phyloP scores from a whole-genome alignment of 2,888 invertebrate genomes.

The Orthonevra nobilis region DNA sequence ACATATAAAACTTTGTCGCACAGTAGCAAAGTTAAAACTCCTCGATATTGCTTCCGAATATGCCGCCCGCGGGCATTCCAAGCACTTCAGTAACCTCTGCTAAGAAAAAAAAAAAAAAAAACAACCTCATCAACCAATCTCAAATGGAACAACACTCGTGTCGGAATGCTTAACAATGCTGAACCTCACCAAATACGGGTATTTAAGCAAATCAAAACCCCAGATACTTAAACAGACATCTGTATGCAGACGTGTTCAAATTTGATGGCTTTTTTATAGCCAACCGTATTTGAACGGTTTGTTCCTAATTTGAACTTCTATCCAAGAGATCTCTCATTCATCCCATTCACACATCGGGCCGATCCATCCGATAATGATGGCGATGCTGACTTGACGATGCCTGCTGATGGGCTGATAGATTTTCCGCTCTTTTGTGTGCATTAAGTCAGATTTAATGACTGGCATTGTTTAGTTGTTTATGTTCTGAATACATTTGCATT shows the following conservation, averaged over 20 bases:
- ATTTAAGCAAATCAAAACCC: slow-evolving; percentile 13
- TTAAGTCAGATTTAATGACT: slow-evolving; percentile 58
- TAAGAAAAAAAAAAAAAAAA: too few relatives aligned
- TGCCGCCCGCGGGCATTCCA: too few relatives aligned
- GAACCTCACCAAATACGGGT: slow-evolving; percentile 18
- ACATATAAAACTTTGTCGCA: too few relatives aligned
- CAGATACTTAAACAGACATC: not conserved
- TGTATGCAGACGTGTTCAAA: slow-evolving; percentile 17
- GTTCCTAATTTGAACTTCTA: slow-evolving; percentile 34
- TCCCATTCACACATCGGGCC: slow-evolving; percentile 28
- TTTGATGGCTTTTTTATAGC: slow-evolving; percentile 14
- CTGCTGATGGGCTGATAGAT: slow-evolving; percentile 45
- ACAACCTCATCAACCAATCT: too few relatives aligned
- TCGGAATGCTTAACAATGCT: too few relatives aligned
- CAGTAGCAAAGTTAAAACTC: too few relatives aligned
- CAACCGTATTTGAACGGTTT: slow-evolving; percentile 30
- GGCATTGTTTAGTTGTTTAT: not conserved
- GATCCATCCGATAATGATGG: slow-evolving; percentile 23
- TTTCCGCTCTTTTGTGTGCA: slow-evolving; percentile 65
- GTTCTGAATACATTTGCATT: slow-evolving; percentile 60
- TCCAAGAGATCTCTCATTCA: slow-evolving; percentile 12
- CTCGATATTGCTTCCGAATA: too few relatives aligned
- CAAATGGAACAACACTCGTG: too few relatives aligned
- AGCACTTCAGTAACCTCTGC: too few relatives aligned
- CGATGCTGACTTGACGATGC: slow-evolving; percentile 12